Evolutionary conservation across 2,113 vertebrate genomes (phyloP).

Genomic region (Gymnarchus niloticus): DNA sequence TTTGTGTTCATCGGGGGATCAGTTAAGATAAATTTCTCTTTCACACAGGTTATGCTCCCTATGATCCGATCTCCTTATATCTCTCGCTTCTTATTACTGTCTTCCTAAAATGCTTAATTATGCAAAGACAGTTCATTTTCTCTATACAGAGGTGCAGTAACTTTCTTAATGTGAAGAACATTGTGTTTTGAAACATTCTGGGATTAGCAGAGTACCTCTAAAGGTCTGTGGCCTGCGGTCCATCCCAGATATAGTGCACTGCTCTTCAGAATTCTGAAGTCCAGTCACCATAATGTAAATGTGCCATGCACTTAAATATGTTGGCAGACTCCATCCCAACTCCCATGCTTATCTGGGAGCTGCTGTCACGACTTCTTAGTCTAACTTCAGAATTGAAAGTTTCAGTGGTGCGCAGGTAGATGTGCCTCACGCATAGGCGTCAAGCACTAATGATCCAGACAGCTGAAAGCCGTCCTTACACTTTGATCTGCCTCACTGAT

Average conservation of each 20-base stretch:
- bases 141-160: no score
- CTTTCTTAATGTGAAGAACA: not conserved
- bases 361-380: not conserved
- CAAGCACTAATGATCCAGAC: constrained; percentile 4
- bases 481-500: constrained; percentile 12
- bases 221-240: not conserved
- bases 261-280: not conserved
- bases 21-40: not conserved
- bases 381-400: not conserved
- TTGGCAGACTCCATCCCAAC: not conserved
- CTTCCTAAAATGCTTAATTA: no score
- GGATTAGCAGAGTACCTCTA: not conserved
- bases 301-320: not conserved
- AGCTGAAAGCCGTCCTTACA: not conserved
- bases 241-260: not conserved
- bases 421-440: not conserved
- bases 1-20: not conserved
- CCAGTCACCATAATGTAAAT: not conserved
- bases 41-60: not conserved
- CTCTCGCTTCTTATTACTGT: not conserved
- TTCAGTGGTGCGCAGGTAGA: not conserved
- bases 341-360: not conserved
- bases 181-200: not conserved
- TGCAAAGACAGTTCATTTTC: no score
- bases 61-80: not conserved